These are phyloP conservation scores for Trematomus loennbergii DNA, from an alignment of 2,113 vertebrate genomes.

Conservation along the genomic window DNA sequence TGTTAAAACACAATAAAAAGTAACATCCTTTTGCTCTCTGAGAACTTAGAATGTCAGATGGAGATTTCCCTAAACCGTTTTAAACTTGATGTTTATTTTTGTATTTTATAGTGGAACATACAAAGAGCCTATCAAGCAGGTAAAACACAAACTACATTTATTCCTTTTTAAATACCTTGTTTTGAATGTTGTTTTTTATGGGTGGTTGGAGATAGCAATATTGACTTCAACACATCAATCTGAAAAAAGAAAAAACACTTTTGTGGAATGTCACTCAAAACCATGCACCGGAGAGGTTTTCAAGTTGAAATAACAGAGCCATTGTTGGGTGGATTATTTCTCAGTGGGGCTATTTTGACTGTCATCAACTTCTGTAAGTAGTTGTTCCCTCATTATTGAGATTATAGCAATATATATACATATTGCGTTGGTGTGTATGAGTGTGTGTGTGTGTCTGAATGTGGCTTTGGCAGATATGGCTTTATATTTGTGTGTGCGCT, in stretches of 20 bases:
- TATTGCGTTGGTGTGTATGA: slow-evolving; percentile 14
- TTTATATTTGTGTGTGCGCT: slow-evolving; percentile 45
- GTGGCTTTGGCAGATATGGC: slow-evolving; percentile 29
- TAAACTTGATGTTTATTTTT: not conserved
- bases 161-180: not conserved
- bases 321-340: slow-evolving; percentile 73
- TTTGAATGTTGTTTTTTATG: not conserved
- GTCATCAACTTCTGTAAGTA: slow-evolving; percentile 82
- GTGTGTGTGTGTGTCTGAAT: slow-evolving; percentile 21
- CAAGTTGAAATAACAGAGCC: slow-evolving; percentile 45
- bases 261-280: too few species aligned
- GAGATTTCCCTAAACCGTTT: not conserved
- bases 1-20: not conserved
- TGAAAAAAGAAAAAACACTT: too few species aligned
- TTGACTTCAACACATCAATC: not conserved
- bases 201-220: not conserved
- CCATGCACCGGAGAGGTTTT: slow-evolving; percentile 9
- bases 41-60: not conserved
- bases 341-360: slow-evolving; percentile 81
- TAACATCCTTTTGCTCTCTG: not conserved
- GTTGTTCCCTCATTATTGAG: slow-evolving; percentile 86
- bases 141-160: not conserved
- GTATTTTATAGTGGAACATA: not conserved
- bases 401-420: slow-evolving; percentile 84
- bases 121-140: not conserved